Conservation (phyloP, 2,113 vertebrate species). For the Tragelaphus strepsiceros region DNA sequence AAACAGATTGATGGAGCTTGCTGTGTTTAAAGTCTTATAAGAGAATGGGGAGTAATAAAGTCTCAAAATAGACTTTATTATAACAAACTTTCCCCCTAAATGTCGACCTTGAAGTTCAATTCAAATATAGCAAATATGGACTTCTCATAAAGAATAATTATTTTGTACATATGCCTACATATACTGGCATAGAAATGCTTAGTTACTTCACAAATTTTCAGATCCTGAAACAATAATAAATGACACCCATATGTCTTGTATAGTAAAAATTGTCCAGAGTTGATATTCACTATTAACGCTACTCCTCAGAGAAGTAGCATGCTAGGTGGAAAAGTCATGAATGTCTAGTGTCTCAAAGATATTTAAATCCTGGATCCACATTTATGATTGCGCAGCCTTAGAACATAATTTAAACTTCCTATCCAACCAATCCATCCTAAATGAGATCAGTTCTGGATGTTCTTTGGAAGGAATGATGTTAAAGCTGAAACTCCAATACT, state of each 20-base stretch:
- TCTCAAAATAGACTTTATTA: conserved; percentile 41
- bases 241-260: background rate
- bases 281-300: background rate
- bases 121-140: conserved; percentile 36
- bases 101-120: background rate
- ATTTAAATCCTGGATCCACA: background rate
- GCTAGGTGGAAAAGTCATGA: background rate
- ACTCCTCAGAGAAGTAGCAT: background rate
- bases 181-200: background rate
- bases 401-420: background rate
- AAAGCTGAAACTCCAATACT: too few relatives aligned
- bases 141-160: conserved; percentile 28
- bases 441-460: too few relatives aligned
- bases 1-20: conserved; percentile 13
- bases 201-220: background rate
- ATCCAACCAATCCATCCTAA: too few relatives aligned
- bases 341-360: background rate
- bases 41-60: conserved; percentile 29
- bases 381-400: background rate
- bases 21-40: background rate
- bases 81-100: conserved; percentile 6
- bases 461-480: too few relatives aligned
- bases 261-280: background rate
- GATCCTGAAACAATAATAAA: background rate
- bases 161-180: background rate